Evolutionary conservation across 2,888 invertebrate genomes (phyloP).

Genomic region (Pristionchus entomophagus): DNA sequence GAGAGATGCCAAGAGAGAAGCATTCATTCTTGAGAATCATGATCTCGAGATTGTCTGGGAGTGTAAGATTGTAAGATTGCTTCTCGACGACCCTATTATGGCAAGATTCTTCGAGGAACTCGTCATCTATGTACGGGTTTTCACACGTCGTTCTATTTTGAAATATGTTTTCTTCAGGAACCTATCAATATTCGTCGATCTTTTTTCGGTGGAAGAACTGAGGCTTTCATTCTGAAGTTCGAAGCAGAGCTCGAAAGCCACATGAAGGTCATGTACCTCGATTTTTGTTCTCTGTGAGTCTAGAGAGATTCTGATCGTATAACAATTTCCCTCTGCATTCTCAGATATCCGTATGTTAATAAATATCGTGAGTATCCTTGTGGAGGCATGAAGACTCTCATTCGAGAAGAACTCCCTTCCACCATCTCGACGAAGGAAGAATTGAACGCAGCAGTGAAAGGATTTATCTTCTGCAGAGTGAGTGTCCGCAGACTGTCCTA

Average conservation of each 20-base stretch:
- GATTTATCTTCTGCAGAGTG: slow-evolving; percentile 4
- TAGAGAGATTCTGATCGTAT: too few species aligned
- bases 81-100: neutral
- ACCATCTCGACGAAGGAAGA: neutral
- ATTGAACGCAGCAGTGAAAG: neutral
- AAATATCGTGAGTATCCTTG: neutral
- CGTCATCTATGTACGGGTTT: neutral
- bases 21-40: neutral
- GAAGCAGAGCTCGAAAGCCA: neutral
- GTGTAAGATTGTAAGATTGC: neutral
- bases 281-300: neutral
- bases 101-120: neutral
- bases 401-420: neutral
- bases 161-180: neutral
- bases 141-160: neutral
- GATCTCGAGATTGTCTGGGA: slow-evolving; percentile 1
- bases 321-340: neutral
- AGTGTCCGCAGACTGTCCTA: neutral
- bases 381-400: neutral
- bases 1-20: neutral
- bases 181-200: neutral
- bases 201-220: neutral
- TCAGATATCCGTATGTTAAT: neutral
- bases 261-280: neutral
- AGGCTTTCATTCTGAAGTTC: neutral